These are phyloP conservation scores for Bungarus multicinctus DNA, from an alignment of 2,113 vertebrate species.

Conservation along the genomic window DNA sequence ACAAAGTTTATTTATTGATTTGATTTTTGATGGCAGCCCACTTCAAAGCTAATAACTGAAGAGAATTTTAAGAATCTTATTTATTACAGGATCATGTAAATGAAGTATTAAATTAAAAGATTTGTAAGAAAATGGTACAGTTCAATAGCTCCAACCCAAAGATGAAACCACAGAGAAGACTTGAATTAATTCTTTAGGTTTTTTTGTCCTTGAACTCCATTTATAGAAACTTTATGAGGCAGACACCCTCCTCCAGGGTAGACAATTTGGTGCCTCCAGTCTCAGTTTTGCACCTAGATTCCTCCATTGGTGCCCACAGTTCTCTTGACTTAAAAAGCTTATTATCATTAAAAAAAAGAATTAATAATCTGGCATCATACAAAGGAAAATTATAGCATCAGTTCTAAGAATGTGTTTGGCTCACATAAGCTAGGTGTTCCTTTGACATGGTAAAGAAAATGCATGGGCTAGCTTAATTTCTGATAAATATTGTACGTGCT, in stretches of 20 bases:
- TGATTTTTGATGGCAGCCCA: background rate
- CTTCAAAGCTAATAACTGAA: background rate
- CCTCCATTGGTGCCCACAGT: background rate
- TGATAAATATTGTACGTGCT: background rate
- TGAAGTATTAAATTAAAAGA: background rate
- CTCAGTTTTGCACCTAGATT: background rate
- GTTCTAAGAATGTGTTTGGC: background rate
- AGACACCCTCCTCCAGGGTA: background rate
- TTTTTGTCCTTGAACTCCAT: background rate
- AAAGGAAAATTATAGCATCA: background rate
- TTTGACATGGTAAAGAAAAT: background rate
- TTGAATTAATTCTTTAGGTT: background rate
- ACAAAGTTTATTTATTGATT: background rate
- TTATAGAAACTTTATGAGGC: background rate
- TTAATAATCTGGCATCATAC: background rate
- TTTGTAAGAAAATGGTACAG: background rate
- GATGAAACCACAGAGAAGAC: background rate
- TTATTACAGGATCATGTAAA: background rate
- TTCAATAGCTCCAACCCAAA: background rate
- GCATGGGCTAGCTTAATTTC: background rate
- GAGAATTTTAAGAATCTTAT: background rate
- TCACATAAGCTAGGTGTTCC: background rate
- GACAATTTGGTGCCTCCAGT: background rate
- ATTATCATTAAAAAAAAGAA: background rate
- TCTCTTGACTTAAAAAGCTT: background rate